Base-by-base conservation (phyloP, 2,797 vertebrate species). In the Lacerta viridis region DNA sequence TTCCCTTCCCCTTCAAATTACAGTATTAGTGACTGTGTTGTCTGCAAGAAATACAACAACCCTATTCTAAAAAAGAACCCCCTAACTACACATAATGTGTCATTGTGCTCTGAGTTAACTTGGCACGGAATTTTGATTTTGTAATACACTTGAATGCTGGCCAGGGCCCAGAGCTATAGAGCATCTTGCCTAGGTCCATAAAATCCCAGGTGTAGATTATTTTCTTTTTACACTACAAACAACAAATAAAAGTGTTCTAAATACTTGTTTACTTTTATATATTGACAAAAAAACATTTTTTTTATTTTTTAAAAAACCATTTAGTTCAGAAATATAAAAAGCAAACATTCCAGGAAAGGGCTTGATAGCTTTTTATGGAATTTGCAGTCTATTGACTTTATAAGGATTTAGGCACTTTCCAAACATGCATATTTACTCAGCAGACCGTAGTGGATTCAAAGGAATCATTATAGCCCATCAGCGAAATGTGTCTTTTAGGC, bases 391-490 rank as follows among this genome's bases (percentile, higher is more conserved):
- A 39, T 39, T 90, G 25, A 6, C 39, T 88, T 92, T 90, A 90
- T 90, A 94, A 90, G 2, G 3, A 80, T 90, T 91, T 89, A 90
- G n/a, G 11, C 75, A 10, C 55, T 66, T 87, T 94, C 91, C 88
- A 59, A 93, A 94, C 91, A 90, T 59, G 68, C 13, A 1, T 39
- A 64, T 95, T 93, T 96, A 91, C 55, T 92, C 13, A 88, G 25
- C 29, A 90, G 69, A 86, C 3, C 27, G 0, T 80, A 83, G 61
- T 68, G 5, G 11, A 90, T 93, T 93, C 61, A 93, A 90, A 87
- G 77, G 79, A 87, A 41, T 92, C 61, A 83, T 77, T 88, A 36
- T 83, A 7, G 55, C 90, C 20, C 90, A 74, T 94, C 69, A 92
- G 39, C 91, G 90, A 80, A 91, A 92, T 88, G 85, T 69, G 69